These are phyloP conservation scores for Rhagoletis pomonella DNA, from an alignment of 1,140 invertebrate species.

Conservation along the genomic window DNA sequence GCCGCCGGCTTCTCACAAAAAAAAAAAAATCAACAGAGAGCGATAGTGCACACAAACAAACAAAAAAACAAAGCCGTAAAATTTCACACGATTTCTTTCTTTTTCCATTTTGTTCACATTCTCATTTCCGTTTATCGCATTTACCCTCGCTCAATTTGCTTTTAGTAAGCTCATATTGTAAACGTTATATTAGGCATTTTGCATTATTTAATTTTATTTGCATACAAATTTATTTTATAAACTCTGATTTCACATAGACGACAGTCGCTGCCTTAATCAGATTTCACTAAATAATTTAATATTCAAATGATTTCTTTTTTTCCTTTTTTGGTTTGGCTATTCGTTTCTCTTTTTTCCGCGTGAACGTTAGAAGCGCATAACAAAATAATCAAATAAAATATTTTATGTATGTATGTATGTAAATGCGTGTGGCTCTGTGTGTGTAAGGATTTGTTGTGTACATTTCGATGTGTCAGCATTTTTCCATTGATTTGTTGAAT, in stretches of 20 bases:
- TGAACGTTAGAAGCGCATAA: neutral
- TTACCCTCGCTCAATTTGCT: neutral
- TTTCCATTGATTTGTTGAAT: slow-evolving; percentile 1
- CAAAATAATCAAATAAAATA: neutral
- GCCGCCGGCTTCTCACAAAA: too few relatives aligned
- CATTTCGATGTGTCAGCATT: neutral
- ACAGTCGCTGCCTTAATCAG: neutral
- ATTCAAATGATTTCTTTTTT: neutral
- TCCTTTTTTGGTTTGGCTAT: neutral
- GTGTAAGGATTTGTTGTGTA: neutral
- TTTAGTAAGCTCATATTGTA: neutral
- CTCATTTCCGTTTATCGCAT: slow-evolving; percentile 2
- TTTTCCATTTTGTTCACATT: neutral
- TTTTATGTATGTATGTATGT: neutral
- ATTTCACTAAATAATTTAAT: slow-evolving; percentile 29
- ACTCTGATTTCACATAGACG: slow-evolving; percentile 7
- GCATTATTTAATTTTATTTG: neutral
- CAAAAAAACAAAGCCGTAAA: neutral
- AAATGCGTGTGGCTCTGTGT: too few relatives aligned
- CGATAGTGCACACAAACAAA: too few relatives aligned
- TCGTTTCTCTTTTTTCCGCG: neutral
- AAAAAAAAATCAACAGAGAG: too few relatives aligned
- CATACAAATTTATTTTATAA: neutral
- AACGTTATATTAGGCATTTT: slow-evolving; percentile 1
- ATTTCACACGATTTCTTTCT: slow-evolving; percentile 25